Percentiles rank a stretch among this genome's conserved stretches.
phyloP scores from a whole-genome alignment of 1,140 invertebrate genomes.

The Drosophila ananassae region DNA sequence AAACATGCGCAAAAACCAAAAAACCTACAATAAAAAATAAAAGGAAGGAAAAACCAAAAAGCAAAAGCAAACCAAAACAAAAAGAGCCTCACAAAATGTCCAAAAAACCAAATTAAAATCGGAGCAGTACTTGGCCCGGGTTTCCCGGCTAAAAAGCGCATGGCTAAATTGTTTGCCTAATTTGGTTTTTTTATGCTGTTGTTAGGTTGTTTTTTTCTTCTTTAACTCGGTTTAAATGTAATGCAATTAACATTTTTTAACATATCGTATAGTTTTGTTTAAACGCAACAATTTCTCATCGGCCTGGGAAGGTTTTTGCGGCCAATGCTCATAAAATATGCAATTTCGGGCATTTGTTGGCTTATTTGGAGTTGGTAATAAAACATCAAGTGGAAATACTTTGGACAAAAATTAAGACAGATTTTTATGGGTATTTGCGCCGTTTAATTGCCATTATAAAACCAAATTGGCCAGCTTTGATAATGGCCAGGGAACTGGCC shows the following conservation, averaged over 20 bases:
- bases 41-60: too few species aligned
- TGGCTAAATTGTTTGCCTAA: conserved; percentile 77
- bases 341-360: conserved; percentile 51
- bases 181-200: conserved; percentile 47
- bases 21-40: conserved; percentile 35
- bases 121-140: conserved; percentile 68
- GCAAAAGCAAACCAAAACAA: conserved; percentile 58
- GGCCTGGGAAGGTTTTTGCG: conserved; percentile 62
- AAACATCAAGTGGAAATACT: conserved; percentile 29
- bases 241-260: conserved; percentile 74
- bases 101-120: conserved; percentile 75
- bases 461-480: neutral
- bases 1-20: conserved; percentile 73
- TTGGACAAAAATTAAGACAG: conserved; percentile 32
- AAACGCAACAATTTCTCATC: conserved; percentile 76
- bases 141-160: conserved; percentile 69
- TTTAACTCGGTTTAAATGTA: conserved; percentile 52
- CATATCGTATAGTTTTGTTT: conserved; percentile 24
- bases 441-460: conserved; percentile 1
- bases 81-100: conserved; percentile 30
- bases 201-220: conserved; percentile 22
- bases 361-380: conserved; percentile 29
- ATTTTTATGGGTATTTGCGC: conserved; percentile 33
- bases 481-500: neutral
- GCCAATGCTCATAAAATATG: conserved; percentile 57